These are phyloP conservation scores for Lasioglossum calceatum DNA, from an alignment of 2,888 invertebrate species.

Conservation along the genomic window DNA sequence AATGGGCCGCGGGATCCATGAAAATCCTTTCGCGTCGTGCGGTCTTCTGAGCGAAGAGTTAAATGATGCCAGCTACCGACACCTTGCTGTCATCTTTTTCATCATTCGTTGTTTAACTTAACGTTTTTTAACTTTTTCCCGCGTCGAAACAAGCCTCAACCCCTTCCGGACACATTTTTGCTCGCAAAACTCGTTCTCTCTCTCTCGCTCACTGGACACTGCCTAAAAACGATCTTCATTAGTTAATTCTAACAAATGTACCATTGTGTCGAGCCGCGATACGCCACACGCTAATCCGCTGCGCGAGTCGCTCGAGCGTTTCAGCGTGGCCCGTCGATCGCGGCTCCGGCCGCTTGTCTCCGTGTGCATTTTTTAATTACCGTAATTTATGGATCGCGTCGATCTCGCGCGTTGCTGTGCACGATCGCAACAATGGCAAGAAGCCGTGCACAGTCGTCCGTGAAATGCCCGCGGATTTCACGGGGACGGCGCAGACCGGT, in stretches of 20 bases:
- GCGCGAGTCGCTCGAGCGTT: constrained; percentile 14
- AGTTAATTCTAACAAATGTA: neutral
- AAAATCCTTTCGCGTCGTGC: neutral
- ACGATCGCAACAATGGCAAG: constrained; percentile 40
- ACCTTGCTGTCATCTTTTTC: neutral
- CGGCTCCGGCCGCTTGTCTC: neutral
- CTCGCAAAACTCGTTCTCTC: neutral
- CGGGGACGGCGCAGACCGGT: neutral
- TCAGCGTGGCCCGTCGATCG: neutral
- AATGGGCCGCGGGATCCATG: neutral
- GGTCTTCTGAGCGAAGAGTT: neutral
- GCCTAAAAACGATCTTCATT: neutral
- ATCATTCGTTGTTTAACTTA: neutral
- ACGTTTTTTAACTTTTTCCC: too few relatives aligned
- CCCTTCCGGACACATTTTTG: neutral
- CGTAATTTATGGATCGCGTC: constrained; percentile 34
- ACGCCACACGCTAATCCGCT: neutral
- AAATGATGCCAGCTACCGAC: too few relatives aligned
- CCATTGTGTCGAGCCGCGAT: neutral
- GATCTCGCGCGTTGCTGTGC: constrained; percentile 17
- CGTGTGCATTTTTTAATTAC: constrained; percentile 20
- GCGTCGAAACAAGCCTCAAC: neutral
- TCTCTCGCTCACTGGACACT: neutral
- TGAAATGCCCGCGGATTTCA: constrained; percentile 42
- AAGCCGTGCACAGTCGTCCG: constrained; percentile 50